Conservation (phyloP, 2,113 vertebrate species). For the Oncorhynchus tshawytscha region DNA sequence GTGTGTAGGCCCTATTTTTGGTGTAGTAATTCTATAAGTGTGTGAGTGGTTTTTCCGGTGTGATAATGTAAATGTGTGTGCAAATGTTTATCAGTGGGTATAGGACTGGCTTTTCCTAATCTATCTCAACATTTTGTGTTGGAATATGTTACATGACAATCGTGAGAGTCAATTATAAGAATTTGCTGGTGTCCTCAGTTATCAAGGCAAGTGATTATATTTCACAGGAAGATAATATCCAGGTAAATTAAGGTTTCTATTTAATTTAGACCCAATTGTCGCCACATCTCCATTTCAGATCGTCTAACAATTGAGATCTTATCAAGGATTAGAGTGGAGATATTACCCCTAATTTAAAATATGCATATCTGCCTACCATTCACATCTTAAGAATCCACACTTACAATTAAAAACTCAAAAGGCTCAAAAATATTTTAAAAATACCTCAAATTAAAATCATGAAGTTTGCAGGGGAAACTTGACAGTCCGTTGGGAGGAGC, state of each 20-base stretch:
- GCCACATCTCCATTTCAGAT: conserved; percentile 71
- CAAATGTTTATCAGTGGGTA: not conserved
- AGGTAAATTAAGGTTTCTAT: conserved; percentile 73
- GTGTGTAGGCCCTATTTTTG: conserved; percentile 2
- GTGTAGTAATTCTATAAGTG: no score
- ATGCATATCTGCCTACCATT: conserved; percentile 62
- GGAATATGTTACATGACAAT: conserved; percentile 56
- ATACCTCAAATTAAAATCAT: not conserved
- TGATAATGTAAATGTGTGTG: no score
- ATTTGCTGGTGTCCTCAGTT: conserved; percentile 47
- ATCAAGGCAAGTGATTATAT: conserved; percentile 66
- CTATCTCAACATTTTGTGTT: not conserved
- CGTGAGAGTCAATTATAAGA: conserved; percentile 62
- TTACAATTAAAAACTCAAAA: conserved; percentile 13
- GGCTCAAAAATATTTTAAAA: conserved; percentile 7
- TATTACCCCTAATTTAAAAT: conserved; percentile 70
- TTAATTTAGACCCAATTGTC: conserved; percentile 65
- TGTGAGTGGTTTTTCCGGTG: no score
- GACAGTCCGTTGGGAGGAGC: conserved; percentile 32
- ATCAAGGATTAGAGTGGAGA: conserved; percentile 73
- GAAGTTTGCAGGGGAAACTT: conserved; percentile 46
- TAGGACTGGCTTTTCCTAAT: conserved; percentile 8
- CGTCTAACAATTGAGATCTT: conserved; percentile 67
- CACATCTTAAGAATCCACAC: conserved; percentile 50
- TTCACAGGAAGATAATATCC: conserved; percentile 68